Evolutionary conservation across 2,888 invertebrate species (phyloP), one percentile per base, ranked within the genome.

Genomic region (Habroteleia sp.): DNA sequence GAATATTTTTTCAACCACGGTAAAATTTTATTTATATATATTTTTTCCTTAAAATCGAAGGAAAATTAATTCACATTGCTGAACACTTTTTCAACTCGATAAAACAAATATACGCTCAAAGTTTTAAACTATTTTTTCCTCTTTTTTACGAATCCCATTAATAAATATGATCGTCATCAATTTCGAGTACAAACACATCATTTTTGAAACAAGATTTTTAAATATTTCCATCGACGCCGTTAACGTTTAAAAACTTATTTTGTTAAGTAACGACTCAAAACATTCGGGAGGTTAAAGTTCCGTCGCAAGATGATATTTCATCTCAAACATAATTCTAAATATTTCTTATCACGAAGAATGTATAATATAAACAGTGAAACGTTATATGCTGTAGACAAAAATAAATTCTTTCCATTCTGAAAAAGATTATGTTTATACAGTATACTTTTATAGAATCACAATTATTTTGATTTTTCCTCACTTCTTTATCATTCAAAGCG

Each of bases 331-430:
- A 52, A 35, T 37, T 52, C 37, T 4, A 52, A 25, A 56, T 41
- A 41, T 31, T 31, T 56, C 56, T 29, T 56, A 56, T 41, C 56
- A 7, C 10, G 13, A 13, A 10, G 41, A 56, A 56, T 56, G 56
- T 20, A 29, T 13, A 56, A 56, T 56, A 31, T 27, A 56, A 56
- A 56, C 29, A 56, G 17, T 16, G 56, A 39, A 37, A 7, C 20
- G 3, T n/a, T 2, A 10, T 10, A 10, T 13, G 33, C 20, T 20
- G 33, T 10, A 8, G 4, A 10, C 17, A 5, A 29, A 41, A 54
- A 8, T 7, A 54, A 35, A 39, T 54, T 29, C 39, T 8, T 27
- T n/a, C n/a, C 29, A 2, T 14, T 29, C 13, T 8, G 6, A 10
- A 35, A 35, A 35, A 11, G 35, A 50, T 35, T 31, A 31, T 35